Evolutionary conservation across 2,797 vertebrate species (phyloP), one percentile per base, ranked within the genome.

Genomic region (Eutrigla gurnardus): DNA sequence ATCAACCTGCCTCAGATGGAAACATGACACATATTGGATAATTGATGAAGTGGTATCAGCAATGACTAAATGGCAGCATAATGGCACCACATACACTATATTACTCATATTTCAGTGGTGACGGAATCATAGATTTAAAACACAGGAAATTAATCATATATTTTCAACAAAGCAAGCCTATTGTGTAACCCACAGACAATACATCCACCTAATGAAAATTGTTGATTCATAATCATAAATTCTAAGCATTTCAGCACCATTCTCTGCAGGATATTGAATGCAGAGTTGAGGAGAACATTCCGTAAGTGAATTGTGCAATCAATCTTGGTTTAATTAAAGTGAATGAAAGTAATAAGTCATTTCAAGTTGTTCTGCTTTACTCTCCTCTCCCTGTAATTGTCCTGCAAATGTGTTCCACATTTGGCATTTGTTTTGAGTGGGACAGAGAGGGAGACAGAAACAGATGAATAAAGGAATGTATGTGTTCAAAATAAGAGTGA

Each of bases 261-360:
- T 73, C 70, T 79, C 68, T 82, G 54, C 61, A 67, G 65, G 73
- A 45, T 47, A 76, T 84, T 85, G 86, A 85, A 83, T 77, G 87
- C 47, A 83, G 83, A 79, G 55, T 74, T 77, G 71, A 83, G 75
- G 86, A 80, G 75, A 87, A 89, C 88, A 87, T 73, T 75, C 69
- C 81, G 84, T 82, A 74, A 86, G 77, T 83, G 87, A 88, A 86
- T n/a, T 85, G 89, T 49, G 81, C 73, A 92, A 95, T 94, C 93
- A 92, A 95, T 94, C 93, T 71, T 39, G 61, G 80, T 89, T 86
- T 94, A 94, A 94, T 94, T 94, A 94, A 88, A 91, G 91, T 82
- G 84, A 88, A 76, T 79, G 10, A 42, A 77, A 90, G 88, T 83
- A 87, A 78, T 91, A 92, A 93, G 91, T 88, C 79, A 93, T 94